Percentiles rank a stretch among this genome's conserved stretches.
Conservation (phyloP, 2,113 vertebrate genomes). For the Indicator indicator region DNA sequence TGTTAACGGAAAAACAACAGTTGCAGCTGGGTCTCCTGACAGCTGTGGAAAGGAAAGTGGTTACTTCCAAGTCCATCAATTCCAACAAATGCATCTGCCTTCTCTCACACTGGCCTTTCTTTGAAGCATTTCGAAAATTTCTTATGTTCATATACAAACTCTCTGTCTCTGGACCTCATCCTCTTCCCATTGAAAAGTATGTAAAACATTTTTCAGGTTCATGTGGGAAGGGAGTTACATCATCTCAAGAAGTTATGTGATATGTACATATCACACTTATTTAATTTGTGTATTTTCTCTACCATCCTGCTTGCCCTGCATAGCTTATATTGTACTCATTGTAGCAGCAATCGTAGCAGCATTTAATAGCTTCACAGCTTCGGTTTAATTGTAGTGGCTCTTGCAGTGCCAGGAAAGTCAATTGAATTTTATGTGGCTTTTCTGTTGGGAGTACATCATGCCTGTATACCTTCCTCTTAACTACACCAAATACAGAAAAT, state of each 20-base stretch:
- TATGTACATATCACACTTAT: background rate
- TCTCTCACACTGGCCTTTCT: conserved; percentile 99
- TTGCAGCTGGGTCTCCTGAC: conserved; percentile 92
- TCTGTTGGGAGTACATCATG: background rate
- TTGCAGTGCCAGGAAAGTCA: background rate
- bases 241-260: background rate
- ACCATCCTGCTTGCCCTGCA: background rate
- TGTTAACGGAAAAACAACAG: conserved; percentile 92
- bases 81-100: conserved; percentile 98
- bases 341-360: too few relatives aligned
- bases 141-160: conserved; percentile 98
- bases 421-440: background rate
- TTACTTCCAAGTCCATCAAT: conserved; percentile 89
- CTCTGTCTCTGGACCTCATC: conserved; percentile 94
- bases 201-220: conserved; percentile 34
- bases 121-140: conserved; percentile 94
- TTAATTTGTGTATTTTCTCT: background rate
- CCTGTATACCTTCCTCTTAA: background rate
- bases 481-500: background rate
- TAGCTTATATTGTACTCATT: background rate
- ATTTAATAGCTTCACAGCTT: background rate
- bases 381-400: background rate
- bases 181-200: conserved; percentile 98
- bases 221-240: background rate
- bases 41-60: conserved; percentile 87